Percentiles rank a stretch among this genome's conserved stretches.
Conservation (phyloP, 2,797 vertebrate genomes). For the Neomorphus geoffroyi region DNA sequence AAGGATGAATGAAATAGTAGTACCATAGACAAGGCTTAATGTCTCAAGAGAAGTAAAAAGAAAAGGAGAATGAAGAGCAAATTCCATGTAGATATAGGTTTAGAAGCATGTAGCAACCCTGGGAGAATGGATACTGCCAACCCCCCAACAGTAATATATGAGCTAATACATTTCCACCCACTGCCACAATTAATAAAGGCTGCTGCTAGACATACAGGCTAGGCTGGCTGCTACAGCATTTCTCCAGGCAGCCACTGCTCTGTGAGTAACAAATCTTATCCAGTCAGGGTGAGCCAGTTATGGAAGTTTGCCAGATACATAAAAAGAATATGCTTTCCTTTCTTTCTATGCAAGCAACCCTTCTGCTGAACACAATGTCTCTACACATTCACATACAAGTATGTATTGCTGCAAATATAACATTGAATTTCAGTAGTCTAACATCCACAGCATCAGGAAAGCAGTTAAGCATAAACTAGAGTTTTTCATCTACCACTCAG, state of each 20-base stretch:
- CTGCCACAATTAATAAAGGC: slow-evolving; percentile 6
- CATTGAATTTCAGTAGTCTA: neutral
- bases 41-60: neutral
- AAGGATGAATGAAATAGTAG: neutral
- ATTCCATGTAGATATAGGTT: neutral
- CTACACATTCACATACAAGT: neutral
- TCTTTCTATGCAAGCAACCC: neutral
- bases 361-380: neutral
- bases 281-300: neutral
- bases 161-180: neutral
- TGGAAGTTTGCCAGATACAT: neutral
- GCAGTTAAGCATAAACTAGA: neutral
- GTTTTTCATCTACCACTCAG: neutral
- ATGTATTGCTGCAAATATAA: neutral
- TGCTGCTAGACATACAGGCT: neutral
- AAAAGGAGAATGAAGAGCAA: neutral
- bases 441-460: neutral
- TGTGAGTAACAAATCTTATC: neutral
- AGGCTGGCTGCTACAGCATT: neutral
- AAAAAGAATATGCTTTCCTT: neutral
- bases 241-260: slow-evolving; percentile 2
- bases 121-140: neutral
- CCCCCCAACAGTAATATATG: neutral
- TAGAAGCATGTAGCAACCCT: neutral
- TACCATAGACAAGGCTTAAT: neutral